Evolutionary conservation across 2,113 vertebrate species (phyloP), one percentile per base, ranked within the genome.

Genomic region (Chinchilla lanigera): DNA sequence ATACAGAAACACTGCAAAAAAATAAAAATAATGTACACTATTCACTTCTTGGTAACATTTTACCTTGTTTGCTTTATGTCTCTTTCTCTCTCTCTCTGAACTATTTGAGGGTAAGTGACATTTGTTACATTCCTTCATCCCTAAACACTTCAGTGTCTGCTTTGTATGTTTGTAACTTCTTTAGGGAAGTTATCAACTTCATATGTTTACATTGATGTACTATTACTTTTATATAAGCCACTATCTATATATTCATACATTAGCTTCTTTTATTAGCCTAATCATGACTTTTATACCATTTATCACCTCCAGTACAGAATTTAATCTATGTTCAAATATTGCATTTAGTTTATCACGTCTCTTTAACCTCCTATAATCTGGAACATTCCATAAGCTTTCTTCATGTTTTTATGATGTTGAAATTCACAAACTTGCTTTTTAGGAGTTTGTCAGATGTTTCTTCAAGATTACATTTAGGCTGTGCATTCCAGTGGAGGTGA

Each of bases 1-100:
- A 85, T 60, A 41, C 17, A 81, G 54, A 88, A 93, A 84, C 80
- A 33, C 69, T 97, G 38, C 47, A n/a, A 71, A 95, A 88, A 88
- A 60, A 54, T 54, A 47, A 35, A 50, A 90, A 28, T 44, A 81
- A 12, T n/a, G 1, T 54, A 58, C 38, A 41, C 33, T 24, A 44
- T 13, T 93, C 69, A 95, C 3, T 50, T 75, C 52, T 60, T 96
- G 17, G 44, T 87, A 78, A 63, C 17, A 63, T 86, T 95, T 85
- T 88, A 41, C 12, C 3, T 87, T 38, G 61, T 87, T 91, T 87
- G 19, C 38, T 78, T 77, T 69, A 75, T 85, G n/a, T 35, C 69
- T 56, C 35, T 54, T 11, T 52, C 41, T 3, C 75, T n/a, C 20
- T 54, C n/a, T 71, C 19, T 52, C 78, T 85, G 47, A 86, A 75